Conservation (phyloP, 2,888 invertebrate species). For the Deilephila porcellus region DNA sequence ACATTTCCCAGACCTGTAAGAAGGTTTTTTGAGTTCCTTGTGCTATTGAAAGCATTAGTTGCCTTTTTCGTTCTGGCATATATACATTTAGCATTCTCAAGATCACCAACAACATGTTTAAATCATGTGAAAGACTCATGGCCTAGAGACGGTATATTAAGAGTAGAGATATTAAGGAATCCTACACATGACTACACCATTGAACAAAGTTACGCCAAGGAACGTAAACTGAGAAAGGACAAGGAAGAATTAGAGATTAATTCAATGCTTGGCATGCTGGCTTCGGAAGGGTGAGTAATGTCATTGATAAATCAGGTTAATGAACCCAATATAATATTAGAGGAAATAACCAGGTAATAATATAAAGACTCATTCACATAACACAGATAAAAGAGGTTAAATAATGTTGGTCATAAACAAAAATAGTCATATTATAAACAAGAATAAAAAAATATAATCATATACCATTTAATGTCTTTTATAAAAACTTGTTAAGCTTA, state of each 20-base stretch:
- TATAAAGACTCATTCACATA: no score
- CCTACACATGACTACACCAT: constrained; percentile 90
- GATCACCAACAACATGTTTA: constrained; percentile 96
- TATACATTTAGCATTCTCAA: constrained; percentile 97
- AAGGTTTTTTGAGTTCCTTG: constrained; percentile 92
- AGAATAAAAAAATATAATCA: no score
- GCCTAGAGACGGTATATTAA: constrained; percentile 97
- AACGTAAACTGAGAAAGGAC: constrained; percentile 88
- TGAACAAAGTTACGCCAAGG: constrained; percentile 93
- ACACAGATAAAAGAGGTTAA: no score
- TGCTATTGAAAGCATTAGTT: constrained; percentile 89
- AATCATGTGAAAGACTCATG: constrained; percentile 94
- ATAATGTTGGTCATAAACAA: no score
- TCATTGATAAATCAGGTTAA: not conserved
- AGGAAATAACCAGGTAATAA: no score
- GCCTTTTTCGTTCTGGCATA: constrained; percentile 97
- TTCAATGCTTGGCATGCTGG: constrained; percentile 86
- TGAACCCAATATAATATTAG: no score
- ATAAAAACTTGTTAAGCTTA: no score
- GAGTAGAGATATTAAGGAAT: constrained; percentile 93
- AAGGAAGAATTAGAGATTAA: constrained; percentile 85
- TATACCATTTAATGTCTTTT: no score
- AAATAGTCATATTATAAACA: no score
- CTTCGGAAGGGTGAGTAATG: constrained; percentile 86
- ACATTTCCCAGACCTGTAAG: constrained; percentile 93